These are phyloP conservation scores for Holothuria glaberrima DNA, from an alignment of 35 echinoderm and acorn worm genomes.

Conservation along the genomic window DNA sequence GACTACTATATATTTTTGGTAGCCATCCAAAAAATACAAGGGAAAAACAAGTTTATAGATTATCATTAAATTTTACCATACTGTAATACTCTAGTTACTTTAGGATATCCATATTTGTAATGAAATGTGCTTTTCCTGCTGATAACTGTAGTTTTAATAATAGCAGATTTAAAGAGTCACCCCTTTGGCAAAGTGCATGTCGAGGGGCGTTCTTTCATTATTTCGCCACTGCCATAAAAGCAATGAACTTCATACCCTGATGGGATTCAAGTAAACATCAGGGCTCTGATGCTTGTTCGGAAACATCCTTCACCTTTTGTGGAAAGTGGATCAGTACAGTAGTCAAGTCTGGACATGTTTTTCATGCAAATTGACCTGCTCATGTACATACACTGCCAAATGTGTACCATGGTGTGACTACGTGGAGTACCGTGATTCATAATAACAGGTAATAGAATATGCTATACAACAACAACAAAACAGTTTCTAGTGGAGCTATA, in stretches of 20 bases:
- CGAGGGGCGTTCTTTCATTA: not conserved
- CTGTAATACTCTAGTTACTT: too few relatives aligned
- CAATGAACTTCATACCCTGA: conserved; percentile 7
- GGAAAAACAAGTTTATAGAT: too few relatives aligned
- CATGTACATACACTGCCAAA: too few relatives aligned
- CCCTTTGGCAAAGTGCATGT: not conserved
- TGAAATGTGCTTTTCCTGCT: not conserved
- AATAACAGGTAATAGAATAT: too few relatives aligned
- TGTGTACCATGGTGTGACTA: too few relatives aligned
- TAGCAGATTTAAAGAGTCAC: not conserved
- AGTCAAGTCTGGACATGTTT: conserved; percentile 52
- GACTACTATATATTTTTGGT: too few relatives aligned
- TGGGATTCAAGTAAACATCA: not conserved
- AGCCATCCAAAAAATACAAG: too few relatives aligned
- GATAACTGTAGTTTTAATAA: not conserved
- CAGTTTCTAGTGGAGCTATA: too few relatives aligned
- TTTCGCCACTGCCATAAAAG: not conserved
- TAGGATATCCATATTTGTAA: not conserved
- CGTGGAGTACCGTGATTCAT: too few relatives aligned
- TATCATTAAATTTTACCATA: too few relatives aligned
- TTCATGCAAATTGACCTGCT: not conserved
- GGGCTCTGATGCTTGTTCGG: too few relatives aligned
- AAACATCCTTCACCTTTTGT: conserved; percentile 45
- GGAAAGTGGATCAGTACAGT: conserved; percentile 18
- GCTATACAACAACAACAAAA: too few relatives aligned